Evolutionary conservation across 2,888 invertebrate species (phyloP), one percentile per base, ranked within the genome.

Genomic region (Drosophila nr. medialis): DNA sequence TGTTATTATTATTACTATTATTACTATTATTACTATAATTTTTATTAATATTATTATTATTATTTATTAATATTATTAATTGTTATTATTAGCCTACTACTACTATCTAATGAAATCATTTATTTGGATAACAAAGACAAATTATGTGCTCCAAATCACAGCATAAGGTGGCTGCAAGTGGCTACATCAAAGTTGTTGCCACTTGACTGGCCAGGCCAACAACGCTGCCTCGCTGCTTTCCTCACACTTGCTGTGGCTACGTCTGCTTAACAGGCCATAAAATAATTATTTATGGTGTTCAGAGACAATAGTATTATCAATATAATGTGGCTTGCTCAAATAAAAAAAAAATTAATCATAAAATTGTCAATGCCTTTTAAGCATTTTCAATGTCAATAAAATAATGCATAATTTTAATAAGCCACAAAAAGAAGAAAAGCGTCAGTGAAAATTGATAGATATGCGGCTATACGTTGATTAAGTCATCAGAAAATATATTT

Each of bases 101-200:
- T 10, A 27, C 6, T 11, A 42, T 60, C 56, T 64, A 70, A 69
- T 76, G 68, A 73, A 82, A 66, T 64, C 86, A 59, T 48, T 80
- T 74, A 61, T 66, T 85, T 77, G 89, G 86, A 77, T 88, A 80
- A 86, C 77, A 75, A 83, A 70, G 64, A 67, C 70, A 71, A 80
- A 86, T 88, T 77, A 77, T 80, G 75, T 84, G 84, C 81, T 89
- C 77, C 77, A 83, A 80, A 83, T 80, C 71, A 73, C 83, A 61
- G 40, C 45, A 61, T 59, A 73, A 54, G 65, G 50, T 56, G 38
- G 13, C 45, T 51, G 42, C 69, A 75, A 62, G 72, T 71, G 80
- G 69, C 53, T 36, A 51, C 38, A 63, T 68, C 64, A 56, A 27
- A 38, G 38, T 38, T 71, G 71, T 80, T 87, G 82, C 83, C 83